phyloP scores from a whole-genome alignment of 2,797 vertebrate species.

The Triplophysa bombifrons region DNA sequence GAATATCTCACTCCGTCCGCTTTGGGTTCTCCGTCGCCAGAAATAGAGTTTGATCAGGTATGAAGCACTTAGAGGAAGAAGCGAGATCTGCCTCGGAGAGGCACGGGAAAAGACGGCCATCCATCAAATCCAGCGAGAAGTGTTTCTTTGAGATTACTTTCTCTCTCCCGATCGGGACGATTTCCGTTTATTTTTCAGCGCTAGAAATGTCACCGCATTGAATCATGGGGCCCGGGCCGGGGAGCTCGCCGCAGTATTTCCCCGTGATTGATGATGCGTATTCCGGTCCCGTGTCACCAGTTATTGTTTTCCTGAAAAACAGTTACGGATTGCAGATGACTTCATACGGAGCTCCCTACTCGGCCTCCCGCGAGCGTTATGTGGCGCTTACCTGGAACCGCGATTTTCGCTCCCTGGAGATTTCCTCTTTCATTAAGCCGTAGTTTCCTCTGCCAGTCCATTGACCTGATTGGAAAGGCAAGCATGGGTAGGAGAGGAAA shows the following conservation, averaged over 20 bases:
- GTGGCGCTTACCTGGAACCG: background rate
- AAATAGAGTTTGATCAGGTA: conserved; percentile 31
- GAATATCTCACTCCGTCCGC: background rate
- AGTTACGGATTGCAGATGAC: conserved; percentile 53
- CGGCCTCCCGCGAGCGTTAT: background rate
- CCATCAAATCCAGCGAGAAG: conserved; percentile 44
- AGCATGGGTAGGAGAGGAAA: conserved; percentile 60
- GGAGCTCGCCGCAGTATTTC: conserved; percentile 19
- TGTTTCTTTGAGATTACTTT: conserved; percentile 40
- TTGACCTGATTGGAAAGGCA: conserved; percentile 52
- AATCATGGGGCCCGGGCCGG: background rate
- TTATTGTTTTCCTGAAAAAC: conserved; percentile 56
- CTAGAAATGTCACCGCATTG: conserved; percentile 15
- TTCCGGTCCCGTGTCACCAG: conserved; percentile 38
- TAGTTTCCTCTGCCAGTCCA: conserved; percentile 65
- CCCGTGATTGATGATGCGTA: conserved; percentile 56
- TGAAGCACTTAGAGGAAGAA: conserved; percentile 24
- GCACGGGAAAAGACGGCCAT: conserved; percentile 30
- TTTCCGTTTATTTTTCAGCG: conserved; percentile 46
- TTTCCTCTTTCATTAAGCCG: conserved; percentile 71
- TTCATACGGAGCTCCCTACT: conserved; percentile 22
- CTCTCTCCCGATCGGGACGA: conserved; percentile 27
- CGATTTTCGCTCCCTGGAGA: background rate
- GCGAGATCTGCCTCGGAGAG: conserved; percentile 4
- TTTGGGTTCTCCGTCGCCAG: background rate